phyloP scores from a whole-genome alignment of 2,113 vertebrate genomes.

The Petaurus breviceps region DNA sequence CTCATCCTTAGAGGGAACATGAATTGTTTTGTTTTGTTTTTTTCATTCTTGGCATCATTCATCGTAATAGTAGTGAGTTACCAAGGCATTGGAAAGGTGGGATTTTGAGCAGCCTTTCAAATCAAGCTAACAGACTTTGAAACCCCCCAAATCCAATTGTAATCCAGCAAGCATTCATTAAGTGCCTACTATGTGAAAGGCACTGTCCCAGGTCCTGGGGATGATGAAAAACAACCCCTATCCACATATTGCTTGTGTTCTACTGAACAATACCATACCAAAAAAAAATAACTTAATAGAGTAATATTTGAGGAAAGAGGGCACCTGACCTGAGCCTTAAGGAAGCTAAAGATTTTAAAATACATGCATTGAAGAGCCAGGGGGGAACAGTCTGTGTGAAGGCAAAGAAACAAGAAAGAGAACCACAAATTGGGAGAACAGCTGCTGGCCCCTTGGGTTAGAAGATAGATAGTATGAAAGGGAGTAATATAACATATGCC shows the following conservation, averaged over 20 bases:
- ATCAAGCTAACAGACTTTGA: neutral
- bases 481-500: neutral
- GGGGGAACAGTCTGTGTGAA: neutral
- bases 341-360: neutral
- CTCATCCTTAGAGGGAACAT: neutral
- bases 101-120: neutral
- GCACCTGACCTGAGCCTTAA: neutral
- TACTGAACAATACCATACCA: neutral
- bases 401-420: neutral
- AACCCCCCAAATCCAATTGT: neutral
- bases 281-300: neutral
- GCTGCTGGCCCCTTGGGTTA: neutral
- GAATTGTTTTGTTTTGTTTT: neutral
- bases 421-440: neutral
- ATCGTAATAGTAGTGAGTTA: neutral
- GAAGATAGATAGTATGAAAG: neutral
- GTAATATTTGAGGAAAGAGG: neutral
- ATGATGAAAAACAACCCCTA: neutral
- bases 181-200: neutral
- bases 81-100: neutral
- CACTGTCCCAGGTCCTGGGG: too few relatives aligned
- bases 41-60: neutral
- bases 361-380: neutral
- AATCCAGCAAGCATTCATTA: neutral
- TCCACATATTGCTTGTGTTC: neutral